These are phyloP conservation scores for Sesia bembeciformis DNA, from an alignment of 2,888 invertebrate genomes.

Conservation along the genomic window DNA sequence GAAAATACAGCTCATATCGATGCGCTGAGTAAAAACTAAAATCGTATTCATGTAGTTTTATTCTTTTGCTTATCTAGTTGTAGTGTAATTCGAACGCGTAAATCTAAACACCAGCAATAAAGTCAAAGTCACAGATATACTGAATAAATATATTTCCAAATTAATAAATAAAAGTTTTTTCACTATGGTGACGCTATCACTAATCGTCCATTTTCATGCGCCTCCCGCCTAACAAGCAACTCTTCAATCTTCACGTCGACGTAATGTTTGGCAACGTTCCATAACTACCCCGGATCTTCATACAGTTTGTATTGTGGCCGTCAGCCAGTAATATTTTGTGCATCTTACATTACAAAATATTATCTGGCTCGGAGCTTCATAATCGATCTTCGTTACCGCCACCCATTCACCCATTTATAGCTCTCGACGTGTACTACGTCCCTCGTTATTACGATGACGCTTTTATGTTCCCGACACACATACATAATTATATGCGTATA, in stretches of 20 bases:
- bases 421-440: slow-evolving; percentile 2
- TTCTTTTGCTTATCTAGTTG: not conserved
- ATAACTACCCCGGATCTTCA: slow-evolving; percentile 31
- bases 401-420: slow-evolving; percentile 9
- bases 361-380: slow-evolving; percentile 14
- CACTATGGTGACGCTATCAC: slow-evolving; percentile 2
- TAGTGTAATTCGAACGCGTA: too few relatives aligned
- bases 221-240: slow-evolving; percentile 41
- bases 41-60: not conserved
- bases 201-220: slow-evolving; percentile 21
- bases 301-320: slow-evolving; percentile 39
- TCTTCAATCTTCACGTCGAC: slow-evolving; percentile 40
- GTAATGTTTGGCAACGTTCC: slow-evolving; percentile 58
- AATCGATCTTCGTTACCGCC: slow-evolving; percentile 22
- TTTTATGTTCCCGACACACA: slow-evolving; percentile 11
- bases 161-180: not conserved
- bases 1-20: too few relatives aligned
- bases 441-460: slow-evolving; percentile 8
- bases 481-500: not conserved
- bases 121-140: too few relatives aligned
- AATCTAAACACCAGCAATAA: too few relatives aligned
- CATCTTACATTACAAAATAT: slow-evolving; percentile 24
- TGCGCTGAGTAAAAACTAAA: too few relatives aligned
- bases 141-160: too few relatives aligned
- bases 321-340: slow-evolving; percentile 48